Conservation (phyloP, 2,888 invertebrate genomes). For the Ferrisia virgata region DNA sequence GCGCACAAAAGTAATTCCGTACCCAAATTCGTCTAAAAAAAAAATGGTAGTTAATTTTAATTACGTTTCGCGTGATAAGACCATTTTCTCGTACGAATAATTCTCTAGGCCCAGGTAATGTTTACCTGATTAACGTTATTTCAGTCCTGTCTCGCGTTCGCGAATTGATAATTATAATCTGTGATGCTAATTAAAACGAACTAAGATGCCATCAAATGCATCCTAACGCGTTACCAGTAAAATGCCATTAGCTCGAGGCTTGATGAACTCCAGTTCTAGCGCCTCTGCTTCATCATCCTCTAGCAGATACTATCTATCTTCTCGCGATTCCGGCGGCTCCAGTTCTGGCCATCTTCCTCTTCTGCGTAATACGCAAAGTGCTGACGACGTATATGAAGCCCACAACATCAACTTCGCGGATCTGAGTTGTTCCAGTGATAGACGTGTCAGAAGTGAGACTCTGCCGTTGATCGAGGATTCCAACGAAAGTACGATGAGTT, state of each 20-base stretch:
- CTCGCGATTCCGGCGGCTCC: conserved; percentile 18
- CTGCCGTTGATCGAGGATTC: conserved; percentile 34
- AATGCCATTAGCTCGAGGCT: conserved; percentile 40
- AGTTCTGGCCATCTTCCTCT: conserved; percentile 39
- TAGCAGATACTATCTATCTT: conserved; percentile 29
- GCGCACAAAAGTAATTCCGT: not conserved
- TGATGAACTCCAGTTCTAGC: conserved; percentile 39
- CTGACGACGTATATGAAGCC: conserved; percentile 36
- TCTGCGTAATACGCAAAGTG: conserved; percentile 37
- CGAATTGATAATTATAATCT: not conserved
- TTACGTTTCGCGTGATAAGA: conserved; percentile 14
- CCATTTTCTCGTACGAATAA: not conserved
- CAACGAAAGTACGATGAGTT: conserved; percentile 25
- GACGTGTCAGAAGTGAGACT: conserved; percentile 34
- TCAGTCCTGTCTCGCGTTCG: not conserved
- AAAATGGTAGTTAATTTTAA: not conserved
- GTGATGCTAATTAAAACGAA: not conserved
- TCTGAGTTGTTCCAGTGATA: conserved; percentile 2
- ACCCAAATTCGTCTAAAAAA: not conserved
- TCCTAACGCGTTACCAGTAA: conserved; percentile 4
- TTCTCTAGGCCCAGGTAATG: conserved; percentile 3
- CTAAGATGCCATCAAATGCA: not conserved
- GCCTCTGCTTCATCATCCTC: conserved; percentile 39
- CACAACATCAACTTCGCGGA: conserved; percentile 40
- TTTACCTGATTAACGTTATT: not conserved